Evolutionary conservation across 2,113 vertebrate species (phyloP).

Genomic region (western clawed frog (Xenopus tropicalis)): DNA sequence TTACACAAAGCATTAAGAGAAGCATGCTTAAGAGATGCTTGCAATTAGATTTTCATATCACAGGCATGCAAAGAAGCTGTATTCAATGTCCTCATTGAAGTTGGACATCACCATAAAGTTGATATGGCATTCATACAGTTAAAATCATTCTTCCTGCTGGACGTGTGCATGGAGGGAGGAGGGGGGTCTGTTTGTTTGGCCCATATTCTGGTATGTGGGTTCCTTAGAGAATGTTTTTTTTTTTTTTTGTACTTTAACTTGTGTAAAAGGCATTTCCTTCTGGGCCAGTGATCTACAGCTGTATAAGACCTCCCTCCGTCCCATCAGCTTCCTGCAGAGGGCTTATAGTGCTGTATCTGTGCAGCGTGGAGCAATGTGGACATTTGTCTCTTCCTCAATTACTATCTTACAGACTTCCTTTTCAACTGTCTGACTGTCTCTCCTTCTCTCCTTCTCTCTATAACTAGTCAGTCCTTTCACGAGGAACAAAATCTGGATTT

Average conservation of each 20-base stretch:
- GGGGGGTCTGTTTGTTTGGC: constrained; percentile 38
- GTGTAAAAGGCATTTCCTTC: constrained; percentile 40
- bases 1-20: too few relatives aligned
- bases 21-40: too few relatives aligned
- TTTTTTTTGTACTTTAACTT: constrained; percentile 9
- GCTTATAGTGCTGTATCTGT: neutral
- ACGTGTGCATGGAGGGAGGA: constrained; percentile 29
- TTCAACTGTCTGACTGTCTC: constrained; percentile 1
- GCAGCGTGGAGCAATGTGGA: neutral
- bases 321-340: constrained; percentile 23
- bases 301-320: constrained; percentile 34
- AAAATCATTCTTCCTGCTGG: constrained; percentile 6
- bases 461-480: neutral
- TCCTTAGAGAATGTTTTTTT: constrained; percentile 30
- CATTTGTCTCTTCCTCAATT: constrained; percentile 1
- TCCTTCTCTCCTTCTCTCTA: neutral
- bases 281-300: constrained; percentile 8
- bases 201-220: constrained; percentile 25
- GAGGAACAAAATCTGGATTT: constrained; percentile 33
- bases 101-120: too few relatives aligned
- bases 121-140: neutral
- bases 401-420: neutral
- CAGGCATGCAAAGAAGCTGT: too few relatives aligned
- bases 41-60: too few relatives aligned
- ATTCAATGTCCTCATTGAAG: too few relatives aligned